Conservation (phyloP, 2,888 invertebrate genomes). For the Drosophila trichaetosa region DNA sequence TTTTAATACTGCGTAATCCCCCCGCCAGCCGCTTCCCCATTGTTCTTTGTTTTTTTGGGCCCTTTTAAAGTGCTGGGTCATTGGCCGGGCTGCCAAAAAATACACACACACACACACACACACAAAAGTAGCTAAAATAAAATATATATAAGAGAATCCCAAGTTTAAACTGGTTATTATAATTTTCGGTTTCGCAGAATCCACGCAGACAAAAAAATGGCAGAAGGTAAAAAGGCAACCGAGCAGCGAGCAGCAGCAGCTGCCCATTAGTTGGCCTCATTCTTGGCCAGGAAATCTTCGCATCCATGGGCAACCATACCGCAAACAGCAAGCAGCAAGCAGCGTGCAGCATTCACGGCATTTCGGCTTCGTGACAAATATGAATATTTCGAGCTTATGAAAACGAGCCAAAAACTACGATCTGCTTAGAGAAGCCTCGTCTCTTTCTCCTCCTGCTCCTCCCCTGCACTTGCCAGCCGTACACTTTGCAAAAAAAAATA, state of each 20-base stretch:
- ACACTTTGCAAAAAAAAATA: neutral
- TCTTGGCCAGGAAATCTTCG: conserved; percentile 64
- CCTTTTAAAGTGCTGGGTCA: conserved; percentile 56
- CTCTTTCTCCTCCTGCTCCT: conserved; percentile 1
- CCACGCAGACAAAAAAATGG: conserved; percentile 42
- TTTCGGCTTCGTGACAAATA: conserved; percentile 74
- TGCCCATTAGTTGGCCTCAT: conserved; percentile 66
- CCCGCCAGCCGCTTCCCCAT: neutral
- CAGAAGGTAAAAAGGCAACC: conserved; percentile 24
- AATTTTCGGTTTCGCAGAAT: conserved; percentile 80
- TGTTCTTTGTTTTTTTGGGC: neutral
- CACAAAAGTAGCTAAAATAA: neutral
- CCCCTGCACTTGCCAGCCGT: neutral
- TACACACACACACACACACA: conserved; percentile 14
- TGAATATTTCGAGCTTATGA: conserved; percentile 75
- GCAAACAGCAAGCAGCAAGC: conserved; percentile 19
- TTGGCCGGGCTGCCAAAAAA: conserved; percentile 57
- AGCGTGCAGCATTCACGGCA: conserved; percentile 26
- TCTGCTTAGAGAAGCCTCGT: conserved; percentile 21
- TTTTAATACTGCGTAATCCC: conserved; percentile 31
- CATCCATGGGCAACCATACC: conserved; percentile 23
- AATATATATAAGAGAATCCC: conserved; percentile 20
- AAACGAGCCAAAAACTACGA: conserved; percentile 36
- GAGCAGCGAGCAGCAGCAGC: conserved; percentile 17
- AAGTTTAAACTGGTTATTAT: conserved; percentile 75